Conservation (phyloP, 2,888 invertebrate species). For the Tortrix viridana region DNA sequence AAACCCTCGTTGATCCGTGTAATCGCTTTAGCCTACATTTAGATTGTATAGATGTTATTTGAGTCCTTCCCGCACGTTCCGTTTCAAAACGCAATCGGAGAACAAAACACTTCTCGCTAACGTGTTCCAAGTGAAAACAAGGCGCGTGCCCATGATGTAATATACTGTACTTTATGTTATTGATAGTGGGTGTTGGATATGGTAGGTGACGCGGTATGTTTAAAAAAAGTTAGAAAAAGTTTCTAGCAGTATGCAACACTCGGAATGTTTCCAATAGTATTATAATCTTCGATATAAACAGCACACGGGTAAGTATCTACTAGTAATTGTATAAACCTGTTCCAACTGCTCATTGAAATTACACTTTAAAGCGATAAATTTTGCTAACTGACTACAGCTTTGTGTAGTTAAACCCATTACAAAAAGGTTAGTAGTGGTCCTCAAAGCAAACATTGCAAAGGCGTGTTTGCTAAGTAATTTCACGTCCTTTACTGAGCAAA, state of each 20-base stretch:
- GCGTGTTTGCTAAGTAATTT: slow-evolving; percentile 13
- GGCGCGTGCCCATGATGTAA: slow-evolving; percentile 13
- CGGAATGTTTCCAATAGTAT: not conserved
- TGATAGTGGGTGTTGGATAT: slow-evolving; percentile 12
- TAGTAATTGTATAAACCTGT: no score
- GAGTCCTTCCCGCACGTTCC: slow-evolving; percentile 18
- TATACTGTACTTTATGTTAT: slow-evolving; percentile 11
- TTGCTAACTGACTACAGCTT: not conserved
- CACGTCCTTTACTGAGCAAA: slow-evolving; percentile 15
- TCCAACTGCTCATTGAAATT: no score
- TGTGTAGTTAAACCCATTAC: not conserved
- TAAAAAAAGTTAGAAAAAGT: not conserved
- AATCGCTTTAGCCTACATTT: slow-evolving; percentile 17
- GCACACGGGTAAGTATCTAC: no score
- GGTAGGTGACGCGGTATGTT: slow-evolving; percentile 8
- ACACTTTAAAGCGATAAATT: not conserved
- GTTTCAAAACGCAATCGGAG: slow-evolving; percentile 16
- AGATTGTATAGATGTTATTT: slow-evolving; percentile 23
- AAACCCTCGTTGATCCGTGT: not conserved
- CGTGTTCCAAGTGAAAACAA: slow-evolving; percentile 39
- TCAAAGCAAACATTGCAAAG: slow-evolving; percentile 14
- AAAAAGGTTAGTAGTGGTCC: not conserved
- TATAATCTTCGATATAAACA: not conserved
- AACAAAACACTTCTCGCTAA: slow-evolving; percentile 22
- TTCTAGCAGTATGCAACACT: not conserved